A percentile compares a stretch with the other conserved stretches of the same genome.
Conservation (phyloP, 2,113 vertebrate species). For the Chlamydotis undulata region DNA sequence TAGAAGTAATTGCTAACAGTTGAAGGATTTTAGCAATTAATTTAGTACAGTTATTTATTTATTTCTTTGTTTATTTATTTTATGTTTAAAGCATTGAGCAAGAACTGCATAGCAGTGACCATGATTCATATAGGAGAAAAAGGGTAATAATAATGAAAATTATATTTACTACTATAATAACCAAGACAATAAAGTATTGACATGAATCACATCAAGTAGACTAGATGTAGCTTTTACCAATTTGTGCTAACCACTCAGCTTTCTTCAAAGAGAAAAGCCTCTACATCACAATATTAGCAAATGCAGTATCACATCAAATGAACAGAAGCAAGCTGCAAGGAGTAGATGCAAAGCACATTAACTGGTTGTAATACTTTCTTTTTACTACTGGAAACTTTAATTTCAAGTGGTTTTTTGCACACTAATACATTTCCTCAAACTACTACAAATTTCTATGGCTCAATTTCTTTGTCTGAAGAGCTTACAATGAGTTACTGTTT, state of each 20-base stretch:
- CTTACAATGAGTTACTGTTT: neutral
- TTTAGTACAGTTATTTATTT: neutral
- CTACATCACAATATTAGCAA: neutral
- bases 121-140: neutral
- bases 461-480: neutral
- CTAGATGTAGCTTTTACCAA: neutral
- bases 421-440: neutral
- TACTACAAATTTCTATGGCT: neutral
- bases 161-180: neutral
- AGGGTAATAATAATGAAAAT: neutral
- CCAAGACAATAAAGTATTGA: fast-evolving
- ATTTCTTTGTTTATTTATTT: neutral
- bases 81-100: neutral
- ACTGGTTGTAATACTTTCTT: neutral
- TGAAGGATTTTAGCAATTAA: neutral
- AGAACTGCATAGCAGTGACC: neutral
- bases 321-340: neutral
- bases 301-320: neutral
- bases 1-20: neutral
- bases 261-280: neutral
- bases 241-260: fast-evolving
- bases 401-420: neutral
- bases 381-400: neutral
- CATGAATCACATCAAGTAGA: neutral
- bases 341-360: neutral